phyloP scores from a whole-genome alignment of 2,888 invertebrate genomes.

The Blastobasis lacticolella region DNA sequence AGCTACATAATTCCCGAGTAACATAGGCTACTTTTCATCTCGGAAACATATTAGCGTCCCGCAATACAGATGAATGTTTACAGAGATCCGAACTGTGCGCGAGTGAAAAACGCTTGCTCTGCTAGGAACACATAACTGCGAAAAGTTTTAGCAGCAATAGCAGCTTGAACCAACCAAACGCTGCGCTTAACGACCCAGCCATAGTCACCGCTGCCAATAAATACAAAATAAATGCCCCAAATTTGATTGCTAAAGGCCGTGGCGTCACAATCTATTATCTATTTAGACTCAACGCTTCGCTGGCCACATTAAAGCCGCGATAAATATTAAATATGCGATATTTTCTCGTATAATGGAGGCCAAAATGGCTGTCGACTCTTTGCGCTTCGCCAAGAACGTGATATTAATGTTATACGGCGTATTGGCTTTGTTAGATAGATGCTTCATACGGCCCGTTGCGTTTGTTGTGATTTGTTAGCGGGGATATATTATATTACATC shows the following conservation, averaged over 20 bases:
- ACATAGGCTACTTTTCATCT: too few species aligned
- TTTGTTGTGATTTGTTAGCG: too few species aligned
- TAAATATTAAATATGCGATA: constrained; percentile 3
- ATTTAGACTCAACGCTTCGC: background rate
- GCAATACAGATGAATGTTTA: too few species aligned
- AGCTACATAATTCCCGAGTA: too few species aligned
- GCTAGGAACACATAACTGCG: background rate
- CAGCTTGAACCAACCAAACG: background rate
- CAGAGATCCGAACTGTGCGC: background rate
- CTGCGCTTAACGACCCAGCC: background rate
- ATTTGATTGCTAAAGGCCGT: too few species aligned
- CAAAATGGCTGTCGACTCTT: background rate
- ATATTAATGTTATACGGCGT: background rate
- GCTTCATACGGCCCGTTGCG: too few species aligned
- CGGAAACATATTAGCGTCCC: too few species aligned
- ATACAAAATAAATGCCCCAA: too few species aligned
- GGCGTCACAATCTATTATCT: background rate
- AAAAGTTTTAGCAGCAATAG: background rate
- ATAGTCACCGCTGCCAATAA: background rate
- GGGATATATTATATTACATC: background rate
- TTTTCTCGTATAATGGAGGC: constrained; percentile 1
- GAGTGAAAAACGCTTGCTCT: background rate
- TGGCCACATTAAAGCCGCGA: constrained; percentile 1
- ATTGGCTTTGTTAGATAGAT: background rate
- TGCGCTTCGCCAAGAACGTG: background rate